A percentile compares a stretch with the other conserved stretches of the same genome.
phyloP scores from a whole-genome alignment of 1,140 invertebrate genomes.

The Euura saliciscinereae region DNA sequence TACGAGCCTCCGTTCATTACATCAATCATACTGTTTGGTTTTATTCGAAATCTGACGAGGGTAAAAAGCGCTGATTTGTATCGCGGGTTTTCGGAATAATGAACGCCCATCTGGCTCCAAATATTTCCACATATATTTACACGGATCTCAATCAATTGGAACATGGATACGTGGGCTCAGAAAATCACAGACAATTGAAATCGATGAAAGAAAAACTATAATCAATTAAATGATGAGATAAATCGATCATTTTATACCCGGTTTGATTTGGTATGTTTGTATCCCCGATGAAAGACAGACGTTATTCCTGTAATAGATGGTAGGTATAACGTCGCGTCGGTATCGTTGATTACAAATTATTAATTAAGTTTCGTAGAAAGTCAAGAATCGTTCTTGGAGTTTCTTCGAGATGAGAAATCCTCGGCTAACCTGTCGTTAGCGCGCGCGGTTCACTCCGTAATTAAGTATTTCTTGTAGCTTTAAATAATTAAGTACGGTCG shows the following conservation, averaged over 20 bases:
- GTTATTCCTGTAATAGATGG: too few species aligned
- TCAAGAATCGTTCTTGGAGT: not conserved
- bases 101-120: not conserved
- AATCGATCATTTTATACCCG: too few species aligned
- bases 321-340: not conserved
- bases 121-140: not conserved
- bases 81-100: not conserved
- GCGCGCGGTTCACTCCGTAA: not conserved
- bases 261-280: too few species aligned
- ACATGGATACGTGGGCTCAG: too few species aligned
- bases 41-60: not conserved
- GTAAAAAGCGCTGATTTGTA: not conserved
- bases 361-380: not conserved
- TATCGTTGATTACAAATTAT: conserved; percentile 3
- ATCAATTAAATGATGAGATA: too few species aligned
- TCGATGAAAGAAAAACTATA: too few species aligned
- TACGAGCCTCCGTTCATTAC: not conserved
- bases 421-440: too few species aligned
- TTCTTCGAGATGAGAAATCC: not conserved
- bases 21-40: conserved; percentile 2
- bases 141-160: too few species aligned
- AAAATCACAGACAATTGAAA: too few species aligned
- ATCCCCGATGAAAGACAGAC: too few species aligned
- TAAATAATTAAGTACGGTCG: conserved; percentile 5
- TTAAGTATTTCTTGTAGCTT: not conserved